These are phyloP conservation scores for Pandemis corylana DNA, from an alignment of 2,888 invertebrate genomes.

Conservation along the genomic window DNA sequence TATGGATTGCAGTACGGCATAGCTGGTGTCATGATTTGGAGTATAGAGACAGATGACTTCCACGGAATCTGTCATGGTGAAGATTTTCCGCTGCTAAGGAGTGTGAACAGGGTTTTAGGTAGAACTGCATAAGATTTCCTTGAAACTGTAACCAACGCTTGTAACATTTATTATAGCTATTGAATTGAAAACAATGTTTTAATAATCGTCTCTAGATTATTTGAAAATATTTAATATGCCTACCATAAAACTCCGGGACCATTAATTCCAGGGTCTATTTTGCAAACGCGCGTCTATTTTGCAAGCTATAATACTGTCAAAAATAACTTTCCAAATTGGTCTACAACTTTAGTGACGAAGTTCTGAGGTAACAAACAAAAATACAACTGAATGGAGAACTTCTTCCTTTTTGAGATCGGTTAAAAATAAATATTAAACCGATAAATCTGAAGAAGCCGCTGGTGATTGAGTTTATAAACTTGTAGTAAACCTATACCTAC, in stretches of 20 bases:
- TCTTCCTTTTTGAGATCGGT: no score
- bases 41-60: conserved; percentile 88
- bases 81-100: not conserved
- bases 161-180: no score
- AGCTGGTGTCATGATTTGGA: conserved; percentile 91
- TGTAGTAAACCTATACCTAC: conserved; percentile 42
- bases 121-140: not conserved
- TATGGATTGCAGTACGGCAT: conserved; percentile 71
- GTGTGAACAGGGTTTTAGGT: conserved; percentile 1
- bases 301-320: conserved; percentile 50
- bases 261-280: conserved; percentile 51
- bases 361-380: no score
- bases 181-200: no score
- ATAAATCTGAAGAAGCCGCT: conserved; percentile 49
- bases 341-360: no score
- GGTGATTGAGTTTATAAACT: conserved; percentile 64
- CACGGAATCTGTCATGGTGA: not conserved
- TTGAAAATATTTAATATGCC: conserved; percentile 58
- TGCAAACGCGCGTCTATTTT: conserved; percentile 48
- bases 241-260: conserved; percentile 6
- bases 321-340: no score
- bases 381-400: no score
- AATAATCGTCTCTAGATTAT: conserved; percentile 60
- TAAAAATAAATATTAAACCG: conserved; percentile 53
- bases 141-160: no score